phyloP scores from a whole-genome alignment of 2,888 invertebrate genomes.

The Metopia argyrocephala region DNA sequence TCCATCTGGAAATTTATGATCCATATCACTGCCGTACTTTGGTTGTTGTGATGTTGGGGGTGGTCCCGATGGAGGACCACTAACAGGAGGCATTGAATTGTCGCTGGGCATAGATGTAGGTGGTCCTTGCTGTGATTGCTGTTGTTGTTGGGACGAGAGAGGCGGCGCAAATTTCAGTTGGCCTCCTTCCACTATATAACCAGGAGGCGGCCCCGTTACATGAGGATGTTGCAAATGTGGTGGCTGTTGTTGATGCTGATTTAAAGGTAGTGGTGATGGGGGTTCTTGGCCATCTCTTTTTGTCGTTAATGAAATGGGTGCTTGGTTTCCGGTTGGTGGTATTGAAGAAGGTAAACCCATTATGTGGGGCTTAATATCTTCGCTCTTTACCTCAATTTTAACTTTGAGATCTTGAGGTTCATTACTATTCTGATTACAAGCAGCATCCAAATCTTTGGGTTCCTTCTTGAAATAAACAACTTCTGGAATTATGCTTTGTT shows the following conservation, averaged over 20 bases:
- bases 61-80: slow-evolving; percentile 53
- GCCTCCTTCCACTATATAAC: slow-evolving; percentile 73
- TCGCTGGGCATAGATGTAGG: slow-evolving; percentile 72
- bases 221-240: slow-evolving; percentile 69
- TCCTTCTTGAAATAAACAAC: slow-evolving; percentile 82
- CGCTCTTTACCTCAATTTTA: slow-evolving; percentile 83
- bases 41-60: slow-evolving; percentile 67
- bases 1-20: slow-evolving; percentile 75
- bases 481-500: slow-evolving; percentile 69
- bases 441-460: slow-evolving; percentile 78
- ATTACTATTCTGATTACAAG: slow-evolving; percentile 79
- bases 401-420: slow-evolving; percentile 87
- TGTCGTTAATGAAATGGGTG: slow-evolving; percentile 55
- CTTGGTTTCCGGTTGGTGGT: slow-evolving; percentile 30
- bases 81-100: slow-evolving; percentile 63
- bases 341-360: slow-evolving; percentile 63
- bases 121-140: slow-evolving; percentile 51
- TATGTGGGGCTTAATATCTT: slow-evolving; percentile 75
- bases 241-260: slow-evolving; percentile 55
- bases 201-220: slow-evolving; percentile 67
- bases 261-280: slow-evolving; percentile 12
- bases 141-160: slow-evolving; percentile 65
- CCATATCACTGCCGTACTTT: slow-evolving; percentile 76
- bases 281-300: slow-evolving; percentile 40
- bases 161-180: slow-evolving; percentile 73